Percentiles rank a stretch among this genome's conserved stretches.
These are phyloP conservation scores for Eilema caniola DNA, from an alignment of 2,888 invertebrate species.

Conservation along the genomic window DNA sequence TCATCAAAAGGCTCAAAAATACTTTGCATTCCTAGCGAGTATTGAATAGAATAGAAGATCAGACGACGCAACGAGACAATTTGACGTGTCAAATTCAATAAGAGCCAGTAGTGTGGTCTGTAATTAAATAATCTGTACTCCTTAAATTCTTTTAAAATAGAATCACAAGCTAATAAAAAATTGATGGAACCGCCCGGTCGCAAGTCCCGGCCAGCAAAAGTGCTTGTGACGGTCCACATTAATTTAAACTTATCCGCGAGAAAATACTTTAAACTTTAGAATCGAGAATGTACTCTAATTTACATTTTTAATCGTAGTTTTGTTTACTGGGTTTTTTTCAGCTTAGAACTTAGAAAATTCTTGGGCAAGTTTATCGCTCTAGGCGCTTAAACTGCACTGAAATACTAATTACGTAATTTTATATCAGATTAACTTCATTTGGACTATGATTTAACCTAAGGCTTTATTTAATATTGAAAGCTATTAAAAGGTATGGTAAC, in stretches of 20 bases:
- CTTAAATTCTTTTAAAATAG: conserved; percentile 66
- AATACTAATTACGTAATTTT: conserved; percentile 45
- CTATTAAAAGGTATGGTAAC: neutral
- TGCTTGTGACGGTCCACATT: conserved; percentile 75
- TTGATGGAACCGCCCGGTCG: conserved; percentile 68
- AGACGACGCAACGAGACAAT: conserved; percentile 61
- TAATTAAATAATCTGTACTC: conserved; percentile 69
- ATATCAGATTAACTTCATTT: conserved; percentile 32
- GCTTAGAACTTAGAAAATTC: conserved; percentile 58
- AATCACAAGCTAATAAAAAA: conserved; percentile 78
- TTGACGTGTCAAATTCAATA: conserved; percentile 74
- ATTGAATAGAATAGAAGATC: conserved; percentile 69
- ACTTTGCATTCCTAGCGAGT: conserved; percentile 75
- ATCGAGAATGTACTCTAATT: conserved; percentile 77
- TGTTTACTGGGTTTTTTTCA: conserved; percentile 70
- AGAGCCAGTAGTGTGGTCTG: conserved; percentile 65
- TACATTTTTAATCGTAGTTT: conserved; percentile 78
- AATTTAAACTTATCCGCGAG: conserved; percentile 81
- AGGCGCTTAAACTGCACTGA: conserved; percentile 40
- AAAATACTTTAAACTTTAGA: conserved; percentile 80
- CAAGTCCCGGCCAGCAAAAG: conserved; percentile 59
- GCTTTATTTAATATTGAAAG: neutral
- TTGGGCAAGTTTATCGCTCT: conserved; percentile 47
- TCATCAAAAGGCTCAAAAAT: conserved; percentile 83
- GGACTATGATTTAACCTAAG: neutral